Percentiles rank a stretch among this genome's conserved stretches.
Conservation (phyloP, 2,888 invertebrate species). For the Calameuta idolon region DNA sequence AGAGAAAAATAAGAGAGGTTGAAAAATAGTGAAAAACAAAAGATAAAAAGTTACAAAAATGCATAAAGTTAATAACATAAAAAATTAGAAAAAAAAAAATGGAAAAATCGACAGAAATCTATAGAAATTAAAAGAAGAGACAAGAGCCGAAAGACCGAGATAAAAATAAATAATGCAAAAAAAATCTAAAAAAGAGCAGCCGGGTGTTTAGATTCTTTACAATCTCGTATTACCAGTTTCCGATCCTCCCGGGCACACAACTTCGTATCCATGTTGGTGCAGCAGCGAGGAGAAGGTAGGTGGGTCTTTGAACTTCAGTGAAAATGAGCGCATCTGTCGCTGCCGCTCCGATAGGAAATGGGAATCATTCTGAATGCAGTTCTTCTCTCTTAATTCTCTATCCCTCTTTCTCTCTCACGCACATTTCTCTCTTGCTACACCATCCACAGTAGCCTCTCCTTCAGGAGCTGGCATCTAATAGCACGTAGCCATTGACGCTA, state of each 20-base stretch:
- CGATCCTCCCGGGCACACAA: not conserved
- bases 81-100: not conserved
- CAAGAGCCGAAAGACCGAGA: not conserved
- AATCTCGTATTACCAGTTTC: slow-evolving; percentile 15
- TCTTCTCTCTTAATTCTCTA: not conserved
- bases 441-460: not conserved
- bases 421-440: not conserved
- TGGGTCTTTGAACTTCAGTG: slow-evolving; percentile 40
- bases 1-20: not conserved
- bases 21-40: not conserved
- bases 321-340: slow-evolving; percentile 40
- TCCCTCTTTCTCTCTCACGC: not conserved
- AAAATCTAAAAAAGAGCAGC: slow-evolving; percentile 8
- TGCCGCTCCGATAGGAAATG: slow-evolving; percentile 31
- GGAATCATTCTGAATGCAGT: slow-evolving; percentile 17
- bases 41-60: not conserved
- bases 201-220: slow-evolving; percentile 16
- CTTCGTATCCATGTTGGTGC: not conserved
- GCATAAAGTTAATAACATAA: not conserved
- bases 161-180: not conserved
- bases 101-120: not conserved
- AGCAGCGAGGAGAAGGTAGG: slow-evolving; percentile 12
- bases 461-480: not conserved
- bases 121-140: not conserved
- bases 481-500: not conserved